Evolutionary conservation across 1,140 invertebrate species (phyloP).

Genomic region (Drosophila teissieri): DNA sequence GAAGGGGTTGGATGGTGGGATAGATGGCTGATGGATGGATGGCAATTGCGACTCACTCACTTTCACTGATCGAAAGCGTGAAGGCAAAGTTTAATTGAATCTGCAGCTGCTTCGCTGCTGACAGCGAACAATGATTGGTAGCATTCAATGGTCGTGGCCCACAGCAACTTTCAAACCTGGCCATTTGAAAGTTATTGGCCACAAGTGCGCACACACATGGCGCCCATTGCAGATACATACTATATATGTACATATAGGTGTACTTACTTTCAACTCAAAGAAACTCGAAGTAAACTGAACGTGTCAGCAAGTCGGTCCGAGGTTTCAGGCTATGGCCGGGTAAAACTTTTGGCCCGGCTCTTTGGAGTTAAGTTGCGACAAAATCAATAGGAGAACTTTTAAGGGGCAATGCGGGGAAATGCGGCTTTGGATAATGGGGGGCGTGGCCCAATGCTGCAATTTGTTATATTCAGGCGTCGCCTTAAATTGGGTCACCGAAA

Average conservation of each 20-base stretch:
- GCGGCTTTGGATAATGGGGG: slow-evolving; percentile 17
- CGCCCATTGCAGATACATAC: slow-evolving; percentile 21
- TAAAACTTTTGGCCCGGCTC: slow-evolving; percentile 45
- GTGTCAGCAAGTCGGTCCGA: slow-evolving; percentile 48
- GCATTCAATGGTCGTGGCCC: slow-evolving; percentile 61
- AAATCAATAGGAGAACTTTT: slow-evolving; percentile 72
- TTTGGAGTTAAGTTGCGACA: slow-evolving; percentile 52
- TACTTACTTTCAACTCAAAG: slow-evolving; percentile 10
- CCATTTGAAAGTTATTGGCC: slow-evolving; percentile 79
- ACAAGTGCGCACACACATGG: slow-evolving; percentile 44
- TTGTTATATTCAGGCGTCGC: slow-evolving; percentile 61
- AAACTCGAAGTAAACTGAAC: slow-evolving; percentile 52
- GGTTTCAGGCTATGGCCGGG: slow-evolving; percentile 15
- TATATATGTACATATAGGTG: not conserved
- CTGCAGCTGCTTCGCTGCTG: slow-evolving; percentile 42
- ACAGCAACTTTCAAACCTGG: slow-evolving; percentile 74
- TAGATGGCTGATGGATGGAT: not conserved
- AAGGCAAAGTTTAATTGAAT: slow-evolving; percentile 81
- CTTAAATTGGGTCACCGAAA: slow-evolving; percentile 76
- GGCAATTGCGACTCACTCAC: slow-evolving; percentile 38
- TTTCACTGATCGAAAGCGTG: slow-evolving; percentile 80
- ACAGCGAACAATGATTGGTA: slow-evolving; percentile 65
- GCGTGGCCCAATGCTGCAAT: slow-evolving; percentile 58
- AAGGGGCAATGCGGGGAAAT: not conserved
- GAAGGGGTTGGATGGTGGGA: slow-evolving; percentile 22